phyloP scores from a whole-genome alignment of 2,888 invertebrate genomes.

The Papilio gigon region DNA sequence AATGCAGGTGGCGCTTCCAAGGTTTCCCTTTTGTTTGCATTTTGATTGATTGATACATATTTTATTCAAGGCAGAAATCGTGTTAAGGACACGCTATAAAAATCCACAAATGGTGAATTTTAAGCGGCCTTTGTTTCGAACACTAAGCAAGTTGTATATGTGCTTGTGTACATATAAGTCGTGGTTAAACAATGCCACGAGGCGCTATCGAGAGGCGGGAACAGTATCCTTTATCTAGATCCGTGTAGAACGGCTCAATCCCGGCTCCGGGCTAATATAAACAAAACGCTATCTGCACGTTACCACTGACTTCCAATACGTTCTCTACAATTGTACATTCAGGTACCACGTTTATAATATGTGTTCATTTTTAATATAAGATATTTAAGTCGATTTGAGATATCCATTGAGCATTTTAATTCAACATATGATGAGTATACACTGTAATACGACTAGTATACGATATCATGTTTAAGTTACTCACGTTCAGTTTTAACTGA shows the following conservation, averaged over 20 bases:
- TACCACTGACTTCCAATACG: slow-evolving; percentile 49
- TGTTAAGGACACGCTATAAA: slow-evolving; percentile 50
- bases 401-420: background rate
- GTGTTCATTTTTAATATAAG: background rate
- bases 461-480: no score
- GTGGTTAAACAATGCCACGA: slow-evolving; percentile 58
- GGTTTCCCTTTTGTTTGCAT: slow-evolving; percentile 62
- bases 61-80: slow-evolving; percentile 54
- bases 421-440: no score
- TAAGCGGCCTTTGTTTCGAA: slow-evolving; percentile 38
- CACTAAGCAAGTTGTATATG: slow-evolving; percentile 16
- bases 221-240: slow-evolving; percentile 67
- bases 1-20: slow-evolving; percentile 66
- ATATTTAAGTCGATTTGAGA: background rate
- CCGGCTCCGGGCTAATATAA: slow-evolving; percentile 64
- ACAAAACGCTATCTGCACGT: slow-evolving; percentile 57
- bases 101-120: slow-evolving; percentile 42
- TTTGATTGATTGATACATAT: slow-evolving; percentile 67
- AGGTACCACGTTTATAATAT: slow-evolving; percentile 3
- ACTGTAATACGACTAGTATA: no score
- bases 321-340: slow-evolving; percentile 33
- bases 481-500: no score
- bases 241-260: slow-evolving; percentile 69
- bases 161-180: slow-evolving; percentile 30
- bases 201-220: slow-evolving; percentile 55